Conservation (phyloP, 2,888 invertebrate genomes). For the Nymphalis c-album region DNA sequence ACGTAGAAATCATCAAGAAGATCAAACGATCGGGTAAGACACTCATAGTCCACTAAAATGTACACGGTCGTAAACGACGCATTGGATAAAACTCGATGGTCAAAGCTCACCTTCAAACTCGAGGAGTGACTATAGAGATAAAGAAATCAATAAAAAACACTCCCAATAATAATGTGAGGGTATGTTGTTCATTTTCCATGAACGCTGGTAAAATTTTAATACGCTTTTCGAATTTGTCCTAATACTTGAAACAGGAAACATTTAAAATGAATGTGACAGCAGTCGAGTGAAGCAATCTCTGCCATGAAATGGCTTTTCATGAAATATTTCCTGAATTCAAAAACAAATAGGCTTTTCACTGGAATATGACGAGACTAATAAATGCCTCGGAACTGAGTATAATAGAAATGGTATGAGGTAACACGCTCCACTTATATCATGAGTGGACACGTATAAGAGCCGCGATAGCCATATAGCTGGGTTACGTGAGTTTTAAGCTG, state of each 20-base stretch:
- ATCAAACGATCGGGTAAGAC: too few relatives aligned
- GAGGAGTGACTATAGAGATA: too few relatives aligned
- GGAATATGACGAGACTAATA: slow-evolving; percentile 7
- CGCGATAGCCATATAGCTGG: too few relatives aligned
- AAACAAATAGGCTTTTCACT: slow-evolving; percentile 18
- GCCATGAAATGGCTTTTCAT: slow-evolving; percentile 11
- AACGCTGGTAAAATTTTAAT: slow-evolving; percentile 1
- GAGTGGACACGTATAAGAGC: too few relatives aligned
- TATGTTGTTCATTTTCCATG: neutral
- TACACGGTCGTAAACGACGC: too few relatives aligned
- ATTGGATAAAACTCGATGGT: too few relatives aligned
- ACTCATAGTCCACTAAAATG: too few relatives aligned
- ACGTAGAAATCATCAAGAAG: too few relatives aligned
- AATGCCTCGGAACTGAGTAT: neutral
- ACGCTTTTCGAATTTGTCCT: neutral
- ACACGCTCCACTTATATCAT: neutral
- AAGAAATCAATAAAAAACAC: neutral
- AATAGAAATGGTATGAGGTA: slow-evolving; percentile 1
- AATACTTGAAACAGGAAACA: slow-evolving; percentile 16
- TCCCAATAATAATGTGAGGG: neutral
- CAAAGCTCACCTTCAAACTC: too few relatives aligned
- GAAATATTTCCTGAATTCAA: slow-evolving; percentile 27
- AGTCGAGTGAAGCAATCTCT: slow-evolving; percentile 13
- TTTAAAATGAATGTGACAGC: slow-evolving; percentile 21
- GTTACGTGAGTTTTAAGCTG: too few relatives aligned